phyloP scores from a whole-genome alignment of 2,888 invertebrate genomes.

The Elysia crispata region DNA sequence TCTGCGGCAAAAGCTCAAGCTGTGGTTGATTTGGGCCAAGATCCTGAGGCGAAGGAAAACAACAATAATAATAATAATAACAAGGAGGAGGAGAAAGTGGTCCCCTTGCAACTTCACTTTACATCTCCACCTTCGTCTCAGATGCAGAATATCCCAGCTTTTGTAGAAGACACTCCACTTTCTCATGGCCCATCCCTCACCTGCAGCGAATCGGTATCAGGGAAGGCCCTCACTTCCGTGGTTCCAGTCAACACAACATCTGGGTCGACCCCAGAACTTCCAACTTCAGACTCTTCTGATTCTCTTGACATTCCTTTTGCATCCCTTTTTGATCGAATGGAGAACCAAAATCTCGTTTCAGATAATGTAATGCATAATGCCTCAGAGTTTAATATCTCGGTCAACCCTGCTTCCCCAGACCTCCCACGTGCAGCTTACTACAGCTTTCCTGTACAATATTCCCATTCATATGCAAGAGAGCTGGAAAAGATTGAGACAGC shows the following conservation, averaged over 20 bases:
- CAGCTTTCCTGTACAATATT: conserved; percentile 18
- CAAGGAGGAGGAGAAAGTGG: not conserved
- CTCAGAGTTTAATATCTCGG: not conserved
- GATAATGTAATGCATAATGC: not conserved
- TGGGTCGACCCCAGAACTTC: conserved; percentile 44
- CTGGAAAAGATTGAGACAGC: conserved; percentile 5
- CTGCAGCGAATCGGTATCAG: too few relatives aligned
- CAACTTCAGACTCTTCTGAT: conserved; percentile 33
- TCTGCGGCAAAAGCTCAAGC: not conserved
- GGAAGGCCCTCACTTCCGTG: too few relatives aligned
- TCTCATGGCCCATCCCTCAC: too few relatives aligned
- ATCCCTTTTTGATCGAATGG: conserved; percentile 35
- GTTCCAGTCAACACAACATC: not conserved
- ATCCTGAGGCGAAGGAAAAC: not conserved
- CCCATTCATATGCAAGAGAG: conserved; percentile 29
- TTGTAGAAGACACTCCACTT: not conserved
- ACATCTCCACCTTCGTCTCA: not conserved
- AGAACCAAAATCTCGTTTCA: not conserved
- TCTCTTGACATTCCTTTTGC: conserved; percentile 43
- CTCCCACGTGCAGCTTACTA: not conserved
- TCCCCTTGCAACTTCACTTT: not conserved
- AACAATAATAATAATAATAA: conserved; percentile 16
- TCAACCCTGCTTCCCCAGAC: conserved; percentile 21
- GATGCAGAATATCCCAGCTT: not conserved
- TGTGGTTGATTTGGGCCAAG: not conserved